These are phyloP conservation scores for Merops nubicus DNA, from an alignment of 2,113 vertebrate species.

Conservation along the genomic window DNA sequence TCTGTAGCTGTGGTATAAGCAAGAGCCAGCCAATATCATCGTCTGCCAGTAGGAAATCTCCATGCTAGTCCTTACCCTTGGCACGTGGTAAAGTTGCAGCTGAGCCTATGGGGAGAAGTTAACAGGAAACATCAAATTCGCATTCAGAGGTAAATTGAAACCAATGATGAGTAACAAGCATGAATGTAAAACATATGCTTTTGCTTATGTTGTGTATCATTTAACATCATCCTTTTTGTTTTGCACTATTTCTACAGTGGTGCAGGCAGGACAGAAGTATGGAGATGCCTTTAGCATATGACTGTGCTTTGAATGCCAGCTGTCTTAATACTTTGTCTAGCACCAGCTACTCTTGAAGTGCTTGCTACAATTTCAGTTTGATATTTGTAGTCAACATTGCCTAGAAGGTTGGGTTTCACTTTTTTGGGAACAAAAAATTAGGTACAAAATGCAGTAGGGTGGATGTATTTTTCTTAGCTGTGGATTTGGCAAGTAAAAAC, in stretches of 20 bases:
- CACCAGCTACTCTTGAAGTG: not conserved
- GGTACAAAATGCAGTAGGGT: not conserved
- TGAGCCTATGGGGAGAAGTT: not conserved
- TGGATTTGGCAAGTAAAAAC: not conserved
- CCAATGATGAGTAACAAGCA: not conserved
- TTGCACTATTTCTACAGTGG: not conserved
- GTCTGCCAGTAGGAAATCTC: not conserved
- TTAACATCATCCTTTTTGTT: not conserved
- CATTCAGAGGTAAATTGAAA: constrained; percentile 13
- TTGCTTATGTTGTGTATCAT: not conserved
- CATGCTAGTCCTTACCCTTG: not conserved
- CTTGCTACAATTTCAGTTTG: not conserved
- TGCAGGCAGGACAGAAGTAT: not conserved
- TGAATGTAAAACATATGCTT: not conserved
- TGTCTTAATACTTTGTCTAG: not conserved
- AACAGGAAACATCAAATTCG: not conserved
- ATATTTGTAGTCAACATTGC: not conserved
- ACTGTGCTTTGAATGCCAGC: not conserved
- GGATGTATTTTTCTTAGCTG: not conserved
- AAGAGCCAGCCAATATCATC: not conserved
- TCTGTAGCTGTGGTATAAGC: constrained; percentile 18
- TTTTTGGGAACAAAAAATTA: not conserved
- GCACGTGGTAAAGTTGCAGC: not conserved
- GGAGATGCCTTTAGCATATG: not conserved
- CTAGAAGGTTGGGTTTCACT: not conserved